A percentile compares a stretch with the other conserved stretches of the same genome.
Evolutionary conservation across 1,140 invertebrate species (phyloP).

Genomic region (Cheumatopsyche charites): DNA sequence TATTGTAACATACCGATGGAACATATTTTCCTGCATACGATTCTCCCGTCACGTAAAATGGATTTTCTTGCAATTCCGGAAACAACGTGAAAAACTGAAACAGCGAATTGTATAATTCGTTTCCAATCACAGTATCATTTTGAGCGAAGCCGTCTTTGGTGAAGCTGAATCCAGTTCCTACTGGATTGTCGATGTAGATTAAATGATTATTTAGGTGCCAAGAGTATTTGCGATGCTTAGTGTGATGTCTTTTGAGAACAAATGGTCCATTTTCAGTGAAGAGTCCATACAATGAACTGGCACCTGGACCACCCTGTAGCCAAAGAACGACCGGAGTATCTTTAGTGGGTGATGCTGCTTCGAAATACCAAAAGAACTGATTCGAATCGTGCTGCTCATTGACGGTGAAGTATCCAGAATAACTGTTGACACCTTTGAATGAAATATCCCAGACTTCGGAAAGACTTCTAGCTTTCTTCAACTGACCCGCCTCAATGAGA

Average conservation of each 20-base stretch:
- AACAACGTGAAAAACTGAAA: slow-evolving; percentile 78
- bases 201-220: slow-evolving; percentile 79
- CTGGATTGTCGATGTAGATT: slow-evolving; percentile 88
- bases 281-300: slow-evolving; percentile 78
- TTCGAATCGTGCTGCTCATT: slow-evolving; percentile 71
- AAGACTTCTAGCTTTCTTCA: slow-evolving; percentile 52
- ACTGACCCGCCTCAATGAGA: slow-evolving; percentile 63
- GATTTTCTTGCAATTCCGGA: slow-evolving; percentile 66
- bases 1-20: slow-evolving; percentile 77
- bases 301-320: slow-evolving; percentile 82
- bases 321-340: slow-evolving; percentile 72
- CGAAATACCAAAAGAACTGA: slow-evolving; percentile 82
- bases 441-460: slow-evolving; percentile 53
- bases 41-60: slow-evolving; percentile 84
- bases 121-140: slow-evolving; percentile 72
- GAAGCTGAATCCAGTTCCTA: slow-evolving; percentile 81
- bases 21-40: slow-evolving; percentile 89
- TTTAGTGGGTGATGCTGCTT: slow-evolving; percentile 57
- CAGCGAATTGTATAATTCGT: slow-evolving; percentile 69
- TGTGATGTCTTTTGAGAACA: slow-evolving; percentile 64
- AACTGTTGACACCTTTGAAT: slow-evolving; percentile 54
- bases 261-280: slow-evolving; percentile 86
- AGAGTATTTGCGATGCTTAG: slow-evolving; percentile 67
- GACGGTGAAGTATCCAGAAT: slow-evolving; percentile 77
- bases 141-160: slow-evolving; percentile 70